These are phyloP conservation scores for Masticophis lateralis DNA, from an alignment of 2,797 vertebrate genomes.

Conservation along the genomic window DNA sequence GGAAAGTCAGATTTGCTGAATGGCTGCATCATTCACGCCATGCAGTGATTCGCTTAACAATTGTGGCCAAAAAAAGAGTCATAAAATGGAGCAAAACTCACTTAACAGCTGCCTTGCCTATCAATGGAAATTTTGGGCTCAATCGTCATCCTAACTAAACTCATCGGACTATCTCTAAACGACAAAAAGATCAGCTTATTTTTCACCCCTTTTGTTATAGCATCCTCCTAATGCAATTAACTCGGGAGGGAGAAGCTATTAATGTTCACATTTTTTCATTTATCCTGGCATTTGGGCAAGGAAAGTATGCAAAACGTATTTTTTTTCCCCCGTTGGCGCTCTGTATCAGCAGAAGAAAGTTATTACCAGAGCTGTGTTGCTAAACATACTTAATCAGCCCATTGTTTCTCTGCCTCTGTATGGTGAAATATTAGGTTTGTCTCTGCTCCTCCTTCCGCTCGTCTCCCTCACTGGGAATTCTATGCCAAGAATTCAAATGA, in stretches of 20 bases:
- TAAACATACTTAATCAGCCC: background rate
- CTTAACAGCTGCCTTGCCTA: background rate
- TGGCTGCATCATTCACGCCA: background rate
- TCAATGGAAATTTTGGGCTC: background rate
- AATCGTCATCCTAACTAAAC: background rate
- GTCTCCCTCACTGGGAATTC: background rate
- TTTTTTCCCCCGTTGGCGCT: fast-evolving
- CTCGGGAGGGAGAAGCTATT: background rate
- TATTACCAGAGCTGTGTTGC: background rate
- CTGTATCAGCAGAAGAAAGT: background rate
- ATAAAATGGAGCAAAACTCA: background rate
- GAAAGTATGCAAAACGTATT: background rate
- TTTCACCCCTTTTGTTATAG: background rate
- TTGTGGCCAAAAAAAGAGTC: background rate
- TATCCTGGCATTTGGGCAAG: background rate
- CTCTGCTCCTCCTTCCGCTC: background rate
- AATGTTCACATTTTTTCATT: background rate
- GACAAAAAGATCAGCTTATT: background rate
- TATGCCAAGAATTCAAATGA: background rate
- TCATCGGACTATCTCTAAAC: background rate
- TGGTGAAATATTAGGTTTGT: background rate
- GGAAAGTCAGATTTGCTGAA: background rate
- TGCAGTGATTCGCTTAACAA: background rate
- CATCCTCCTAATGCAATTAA: background rate
- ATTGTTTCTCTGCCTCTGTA: background rate